Conservation (phyloP, 2,797 vertebrate species). For the Coregonus sp. region DNA sequence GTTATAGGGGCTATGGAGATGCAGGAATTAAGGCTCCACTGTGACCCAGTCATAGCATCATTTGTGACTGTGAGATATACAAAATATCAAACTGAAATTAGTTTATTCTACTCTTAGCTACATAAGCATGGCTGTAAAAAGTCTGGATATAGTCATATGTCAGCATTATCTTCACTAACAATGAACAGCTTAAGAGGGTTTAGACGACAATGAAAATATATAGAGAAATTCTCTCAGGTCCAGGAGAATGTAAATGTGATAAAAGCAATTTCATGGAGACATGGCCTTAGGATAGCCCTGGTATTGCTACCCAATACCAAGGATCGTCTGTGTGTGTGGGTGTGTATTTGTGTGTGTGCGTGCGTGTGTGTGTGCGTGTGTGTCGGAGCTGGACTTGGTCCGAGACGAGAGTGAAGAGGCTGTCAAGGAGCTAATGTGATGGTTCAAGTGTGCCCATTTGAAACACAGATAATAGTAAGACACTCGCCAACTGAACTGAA, state of each 20-base stretch:
- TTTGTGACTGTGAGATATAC: conserved; percentile 25
- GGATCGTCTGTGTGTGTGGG: conserved; percentile 10
- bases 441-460: conserved; percentile 25
- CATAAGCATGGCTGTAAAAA: conserved; percentile 23
- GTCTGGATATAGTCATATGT: conserved; percentile 25
- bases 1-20: conserved; percentile 25
- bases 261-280: conserved; percentile 23
- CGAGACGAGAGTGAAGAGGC: conserved; percentile 17
- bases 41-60: conserved; percentile 11
- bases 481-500: background rate
- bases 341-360: background rate
- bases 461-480: conserved; percentile 22
- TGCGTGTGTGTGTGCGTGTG: background rate
- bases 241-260: conserved; percentile 20
- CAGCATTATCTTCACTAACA: conserved; percentile 12
- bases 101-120: conserved; percentile 32
- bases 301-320: background rate
- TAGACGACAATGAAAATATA: conserved; percentile 15
- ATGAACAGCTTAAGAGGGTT: conserved; percentile 27
- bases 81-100: conserved; percentile 22
- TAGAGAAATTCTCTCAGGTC: conserved; percentile 17
- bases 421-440: conserved; percentile 22
- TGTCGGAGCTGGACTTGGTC: background rate
- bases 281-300: background rate
- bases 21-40: conserved; percentile 19